Evolutionary conservation across 2,888 invertebrate species (phyloP).

Genomic region (Lottia scabra): DNA sequence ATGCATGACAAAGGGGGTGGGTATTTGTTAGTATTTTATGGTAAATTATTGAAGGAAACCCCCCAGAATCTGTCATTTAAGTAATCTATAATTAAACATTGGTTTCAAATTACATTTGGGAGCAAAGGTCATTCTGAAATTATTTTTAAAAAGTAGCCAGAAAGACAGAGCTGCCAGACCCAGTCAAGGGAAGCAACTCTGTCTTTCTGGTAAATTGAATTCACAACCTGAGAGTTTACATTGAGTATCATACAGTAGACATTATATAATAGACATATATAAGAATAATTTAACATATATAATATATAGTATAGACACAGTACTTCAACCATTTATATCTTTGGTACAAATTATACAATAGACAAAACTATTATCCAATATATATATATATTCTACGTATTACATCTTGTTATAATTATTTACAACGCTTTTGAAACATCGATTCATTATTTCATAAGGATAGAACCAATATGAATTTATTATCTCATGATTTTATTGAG

Average conservation of each 20-base stretch:
- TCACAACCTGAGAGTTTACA: slow-evolving; percentile 2
- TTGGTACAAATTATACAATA: too few relatives aligned
- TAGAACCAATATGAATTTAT: too few relatives aligned
- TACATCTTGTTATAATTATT: too few relatives aligned
- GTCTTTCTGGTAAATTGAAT: not conserved
- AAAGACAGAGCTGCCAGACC: not conserved
- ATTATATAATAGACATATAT: not conserved
- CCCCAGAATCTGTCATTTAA: slow-evolving; percentile 1
- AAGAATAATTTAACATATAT: not conserved
- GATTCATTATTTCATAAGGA: too few relatives aligned
- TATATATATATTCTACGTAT: too few relatives aligned
- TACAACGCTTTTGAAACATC: too few relatives aligned
- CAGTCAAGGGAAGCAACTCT: slow-evolving; percentile 5
- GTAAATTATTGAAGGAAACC: not conserved
- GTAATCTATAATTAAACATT: slow-evolving; percentile 19
- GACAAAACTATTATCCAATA: too few relatives aligned
- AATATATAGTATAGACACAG: not conserved
- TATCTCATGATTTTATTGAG: too few relatives aligned
- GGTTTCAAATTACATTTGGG: slow-evolving; percentile 28
- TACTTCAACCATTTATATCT: too few relatives aligned
- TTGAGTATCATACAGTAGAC: not conserved
- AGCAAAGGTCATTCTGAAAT: slow-evolving; percentile 54
- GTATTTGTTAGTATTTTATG: not conserved
- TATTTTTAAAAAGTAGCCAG: slow-evolving; percentile 49
- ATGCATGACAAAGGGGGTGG: not conserved